phyloP scores from a whole-genome alignment of 2,797 vertebrate species.

The Tauraco hartlaubi region DNA sequence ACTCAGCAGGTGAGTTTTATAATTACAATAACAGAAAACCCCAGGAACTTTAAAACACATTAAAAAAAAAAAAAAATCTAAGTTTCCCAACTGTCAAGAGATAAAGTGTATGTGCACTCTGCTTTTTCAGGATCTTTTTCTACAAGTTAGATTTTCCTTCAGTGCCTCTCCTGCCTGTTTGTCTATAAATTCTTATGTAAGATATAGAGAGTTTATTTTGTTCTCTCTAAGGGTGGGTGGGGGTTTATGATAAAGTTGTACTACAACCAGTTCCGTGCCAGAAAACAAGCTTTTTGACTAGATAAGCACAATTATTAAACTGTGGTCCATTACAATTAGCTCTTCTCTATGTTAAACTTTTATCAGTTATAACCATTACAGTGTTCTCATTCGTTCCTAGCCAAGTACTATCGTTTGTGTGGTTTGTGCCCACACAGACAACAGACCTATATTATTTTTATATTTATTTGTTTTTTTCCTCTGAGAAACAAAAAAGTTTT shows the following conservation, averaged over 20 bases:
- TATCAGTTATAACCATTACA: background rate
- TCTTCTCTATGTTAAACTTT: background rate
- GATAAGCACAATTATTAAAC: background rate
- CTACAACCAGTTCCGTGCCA: background rate
- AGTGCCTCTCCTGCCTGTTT: background rate
- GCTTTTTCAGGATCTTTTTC: background rate
- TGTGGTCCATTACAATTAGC: background rate
- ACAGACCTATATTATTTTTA: background rate
- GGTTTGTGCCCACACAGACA: background rate
- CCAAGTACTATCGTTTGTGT: background rate
- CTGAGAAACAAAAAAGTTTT: background rate
- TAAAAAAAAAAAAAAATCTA: background rate
- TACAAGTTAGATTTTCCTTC: background rate
- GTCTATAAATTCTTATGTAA: background rate
- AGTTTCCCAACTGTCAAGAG: background rate
- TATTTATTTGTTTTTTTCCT: background rate
- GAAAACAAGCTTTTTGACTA: background rate
- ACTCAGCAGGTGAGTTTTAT: background rate
- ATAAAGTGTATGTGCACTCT: background rate
- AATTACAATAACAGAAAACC: background rate
- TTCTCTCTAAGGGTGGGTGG: background rate
- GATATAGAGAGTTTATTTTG: background rate
- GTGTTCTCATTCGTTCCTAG: background rate
- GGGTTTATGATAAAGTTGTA: background rate
- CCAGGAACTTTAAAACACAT: background rate